Base-by-base conservation (phyloP, 2,888 invertebrate genomes). In the Chrysotoxum bicinctum region DNA sequence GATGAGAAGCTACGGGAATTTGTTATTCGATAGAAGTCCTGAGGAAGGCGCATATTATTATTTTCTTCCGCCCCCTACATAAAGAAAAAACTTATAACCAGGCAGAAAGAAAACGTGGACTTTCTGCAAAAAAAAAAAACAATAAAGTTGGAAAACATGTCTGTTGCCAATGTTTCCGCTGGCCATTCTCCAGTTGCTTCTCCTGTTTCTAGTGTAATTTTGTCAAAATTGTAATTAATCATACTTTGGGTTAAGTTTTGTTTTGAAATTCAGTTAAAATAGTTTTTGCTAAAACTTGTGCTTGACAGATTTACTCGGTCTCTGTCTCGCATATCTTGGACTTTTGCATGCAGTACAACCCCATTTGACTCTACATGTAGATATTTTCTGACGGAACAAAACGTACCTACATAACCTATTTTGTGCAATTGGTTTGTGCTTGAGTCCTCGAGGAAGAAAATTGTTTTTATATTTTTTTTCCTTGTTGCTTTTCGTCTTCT, bases 141-240 rank as follows among this genome's bases (percentile, higher is more conserved):
- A 56, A 43, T 58, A 35, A 77, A 82, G 78, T 69, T 78, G 10
- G 48, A 56, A 50, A 78, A 40, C 73, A 74, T 73, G 68, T 56
- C 73, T 62, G 68, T 73, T 68, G 40, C 78, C 68, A 56, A 50
- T 77, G 48, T 30, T 64, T 43, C 45, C 45, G 14, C 40, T 68
- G 19, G 40, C 52, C 37, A 26, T 21, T 58, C 54, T 35, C 64
- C 40, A 52, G 5, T 32, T 56, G 6, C n/a, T 19, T 21, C 23
- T 45, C 0, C 21, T 54, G n/a, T 19, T 23, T 45, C 37, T 40
- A 30, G 6, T 45, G 19, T 48, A 43, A 60, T 75, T 84, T 79
- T 80, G 80, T 76, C 80, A 72, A 80, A 84, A 66, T 66, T 72
- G 80, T 84, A 84, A 84, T 84, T 80, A 84, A 80, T 84, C 84